These are phyloP conservation scores for Patella caerulea DNA, from an alignment of 2,888 invertebrate species.

Conservation along the genomic window DNA sequence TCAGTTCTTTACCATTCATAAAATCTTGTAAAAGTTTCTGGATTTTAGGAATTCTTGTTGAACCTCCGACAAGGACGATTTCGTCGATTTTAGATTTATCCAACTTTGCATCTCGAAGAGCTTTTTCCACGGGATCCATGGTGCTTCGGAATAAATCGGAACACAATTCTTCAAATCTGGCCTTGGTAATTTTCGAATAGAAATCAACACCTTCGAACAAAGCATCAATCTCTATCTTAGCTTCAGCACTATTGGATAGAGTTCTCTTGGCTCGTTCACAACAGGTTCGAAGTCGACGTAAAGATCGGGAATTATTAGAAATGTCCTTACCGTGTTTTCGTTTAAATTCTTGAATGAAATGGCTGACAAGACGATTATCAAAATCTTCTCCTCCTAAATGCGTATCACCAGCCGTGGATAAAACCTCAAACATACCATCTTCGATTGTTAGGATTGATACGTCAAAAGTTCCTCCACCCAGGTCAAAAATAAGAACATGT, in stretches of 20 bases:
- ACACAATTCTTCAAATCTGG: constrained; percentile 95
- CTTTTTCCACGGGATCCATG: constrained; percentile 95
- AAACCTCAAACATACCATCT: constrained; percentile 81
- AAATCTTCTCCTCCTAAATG: constrained; percentile 83
- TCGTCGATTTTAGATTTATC: constrained; percentile 82
- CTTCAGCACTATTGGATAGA: constrained; percentile 74
- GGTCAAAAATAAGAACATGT: constrained; percentile 76
- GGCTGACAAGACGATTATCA: constrained; percentile 88
- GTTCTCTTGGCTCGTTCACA: constrained; percentile 79
- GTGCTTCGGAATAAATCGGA: constrained; percentile 95
- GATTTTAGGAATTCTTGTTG: constrained; percentile 96
- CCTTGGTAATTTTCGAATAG: constrained; percentile 93
- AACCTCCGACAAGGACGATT: constrained; percentile 85
- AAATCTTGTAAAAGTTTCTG: constrained; percentile 88
- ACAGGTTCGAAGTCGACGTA: constrained; percentile 90
- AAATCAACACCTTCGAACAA: constrained; percentile 95
- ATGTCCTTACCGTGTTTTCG: constrained; percentile 81
- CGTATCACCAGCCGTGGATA: constrained; percentile 86
- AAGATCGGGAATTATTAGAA: constrained; percentile 79
- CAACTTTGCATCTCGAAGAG: constrained; percentile 94
- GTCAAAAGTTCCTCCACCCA: constrained; percentile 80
- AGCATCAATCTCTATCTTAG: constrained; percentile 90
- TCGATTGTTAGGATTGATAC: constrained; percentile 74
- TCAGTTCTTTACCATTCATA: constrained; percentile 84
- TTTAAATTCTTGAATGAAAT: constrained; percentile 84